These are phyloP conservation scores for Pungitius pungitius DNA, from an alignment of 2,113 vertebrate genomes.

Conservation along the genomic window DNA sequence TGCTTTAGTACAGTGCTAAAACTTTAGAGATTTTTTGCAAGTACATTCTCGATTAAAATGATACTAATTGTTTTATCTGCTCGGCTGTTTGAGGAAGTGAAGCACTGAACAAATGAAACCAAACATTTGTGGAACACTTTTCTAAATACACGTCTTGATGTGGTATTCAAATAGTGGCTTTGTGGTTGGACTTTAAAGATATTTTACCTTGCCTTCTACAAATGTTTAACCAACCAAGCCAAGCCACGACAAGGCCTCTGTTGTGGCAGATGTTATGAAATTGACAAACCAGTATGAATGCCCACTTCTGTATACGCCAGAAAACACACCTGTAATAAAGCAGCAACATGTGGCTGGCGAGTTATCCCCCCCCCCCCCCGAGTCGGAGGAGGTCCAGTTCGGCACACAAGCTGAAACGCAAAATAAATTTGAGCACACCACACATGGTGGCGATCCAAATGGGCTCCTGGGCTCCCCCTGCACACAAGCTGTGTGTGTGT, in stretches of 20 bases:
- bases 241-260: neutral
- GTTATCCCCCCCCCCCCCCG: neutral
- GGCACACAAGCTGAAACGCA: conserved; percentile 25
- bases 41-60: too few relatives aligned
- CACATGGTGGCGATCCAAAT: conserved; percentile 64
- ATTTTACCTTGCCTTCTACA: neutral
- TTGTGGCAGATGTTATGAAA: neutral
- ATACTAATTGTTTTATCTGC: too few relatives aligned
- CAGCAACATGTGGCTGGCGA: neutral
- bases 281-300: neutral
- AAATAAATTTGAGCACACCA: conserved; percentile 49
- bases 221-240: neutral
- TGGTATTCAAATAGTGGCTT: neutral
- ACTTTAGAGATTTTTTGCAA: too few relatives aligned
- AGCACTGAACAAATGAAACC: too few relatives aligned
- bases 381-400: neutral
- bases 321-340: neutral
- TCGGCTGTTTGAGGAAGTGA: too few relatives aligned
- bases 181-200: neutral
- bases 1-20: neutral
- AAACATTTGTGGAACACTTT: too few relatives aligned
- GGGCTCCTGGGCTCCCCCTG: conserved; percentile 60
- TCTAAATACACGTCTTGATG: too few relatives aligned
- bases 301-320: neutral
- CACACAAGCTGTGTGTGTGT: conserved; percentile 14